Evolutionary conservation across 53 echinoderm and acorn worm species (phyloP).

Genomic region (Luidia sarsii): DNA sequence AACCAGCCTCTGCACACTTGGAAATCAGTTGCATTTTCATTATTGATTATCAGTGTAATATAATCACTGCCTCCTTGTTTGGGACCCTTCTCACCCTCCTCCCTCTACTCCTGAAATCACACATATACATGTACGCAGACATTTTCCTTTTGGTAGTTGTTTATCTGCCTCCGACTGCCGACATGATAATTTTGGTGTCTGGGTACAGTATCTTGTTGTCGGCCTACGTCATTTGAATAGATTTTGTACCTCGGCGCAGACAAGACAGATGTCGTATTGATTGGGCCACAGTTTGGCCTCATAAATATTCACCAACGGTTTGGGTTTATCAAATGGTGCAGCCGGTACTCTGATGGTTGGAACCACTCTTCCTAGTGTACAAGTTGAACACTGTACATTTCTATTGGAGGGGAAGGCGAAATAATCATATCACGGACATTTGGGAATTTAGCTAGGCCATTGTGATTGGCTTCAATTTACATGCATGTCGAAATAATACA

Average conservation of each 20-base stretch:
- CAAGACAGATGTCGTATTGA: not conserved
- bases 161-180: no score
- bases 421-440: no score
- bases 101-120: no score
- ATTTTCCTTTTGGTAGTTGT: no score
- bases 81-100: no score
- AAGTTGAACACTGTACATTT: no score
- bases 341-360: not conserved
- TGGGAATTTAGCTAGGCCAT: no score
- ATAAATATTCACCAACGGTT: not conserved
- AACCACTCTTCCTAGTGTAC: no score
- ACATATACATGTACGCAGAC: no score
- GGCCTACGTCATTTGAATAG: not conserved
- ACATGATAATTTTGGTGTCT: not conserved
- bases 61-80: slow-evolving; percentile 4
- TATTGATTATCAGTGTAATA: slow-evolving; percentile 19
- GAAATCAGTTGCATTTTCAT: not conserved
- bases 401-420: no score
- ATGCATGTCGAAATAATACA: no score
- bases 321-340: not conserved
- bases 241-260: not conserved
- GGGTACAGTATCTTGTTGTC: not conserved
- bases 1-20: not conserved
- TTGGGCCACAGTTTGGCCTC: not conserved
- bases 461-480: no score